Evolutionary conservation across 2,888 invertebrate genomes (phyloP).

Genomic region (Trissolcus brochymenae): DNA sequence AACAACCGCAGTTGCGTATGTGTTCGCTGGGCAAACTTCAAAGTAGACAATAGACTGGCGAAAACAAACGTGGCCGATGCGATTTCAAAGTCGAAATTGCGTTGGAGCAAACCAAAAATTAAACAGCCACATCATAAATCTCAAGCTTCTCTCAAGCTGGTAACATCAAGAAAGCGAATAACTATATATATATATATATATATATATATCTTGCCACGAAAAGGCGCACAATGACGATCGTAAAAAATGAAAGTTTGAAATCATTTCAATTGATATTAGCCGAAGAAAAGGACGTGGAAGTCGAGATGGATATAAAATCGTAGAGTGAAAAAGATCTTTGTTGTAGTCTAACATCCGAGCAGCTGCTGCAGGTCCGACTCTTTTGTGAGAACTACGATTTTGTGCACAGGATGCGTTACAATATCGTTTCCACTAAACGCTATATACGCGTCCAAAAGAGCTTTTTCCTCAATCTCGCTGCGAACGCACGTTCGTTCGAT

Average conservation of each 20-base stretch:
- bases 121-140: constrained; percentile 28
- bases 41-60: constrained; percentile 2
- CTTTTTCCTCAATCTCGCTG: constrained; percentile 9
- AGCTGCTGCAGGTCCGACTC: constrained; percentile 58
- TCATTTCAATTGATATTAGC: constrained; percentile 57
- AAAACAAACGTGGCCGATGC: constrained; percentile 1
- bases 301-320: constrained; percentile 45
- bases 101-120: constrained; percentile 3
- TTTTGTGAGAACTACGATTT: constrained; percentile 46
- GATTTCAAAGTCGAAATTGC: constrained; percentile 8
- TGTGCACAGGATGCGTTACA: constrained; percentile 24
- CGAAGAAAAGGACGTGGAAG: constrained; percentile 46
- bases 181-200: constrained; percentile 45
- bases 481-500: constrained; percentile 8
- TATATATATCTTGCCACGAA: constrained; percentile 14
- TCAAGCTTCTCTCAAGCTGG: constrained; percentile 6
- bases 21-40: neutral
- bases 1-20: neutral
- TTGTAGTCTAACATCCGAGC: constrained; percentile 53
- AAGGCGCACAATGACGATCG: constrained; percentile 27
- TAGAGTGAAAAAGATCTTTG: constrained; percentile 55
- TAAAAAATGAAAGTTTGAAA: constrained; percentile 55
- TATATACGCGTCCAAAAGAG: constrained; percentile 2
- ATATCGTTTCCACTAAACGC: constrained; percentile 36
- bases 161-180: constrained; percentile 29